Conservation (phyloP, 2,797 vertebrate species). For the Halcyon badia region DNA sequence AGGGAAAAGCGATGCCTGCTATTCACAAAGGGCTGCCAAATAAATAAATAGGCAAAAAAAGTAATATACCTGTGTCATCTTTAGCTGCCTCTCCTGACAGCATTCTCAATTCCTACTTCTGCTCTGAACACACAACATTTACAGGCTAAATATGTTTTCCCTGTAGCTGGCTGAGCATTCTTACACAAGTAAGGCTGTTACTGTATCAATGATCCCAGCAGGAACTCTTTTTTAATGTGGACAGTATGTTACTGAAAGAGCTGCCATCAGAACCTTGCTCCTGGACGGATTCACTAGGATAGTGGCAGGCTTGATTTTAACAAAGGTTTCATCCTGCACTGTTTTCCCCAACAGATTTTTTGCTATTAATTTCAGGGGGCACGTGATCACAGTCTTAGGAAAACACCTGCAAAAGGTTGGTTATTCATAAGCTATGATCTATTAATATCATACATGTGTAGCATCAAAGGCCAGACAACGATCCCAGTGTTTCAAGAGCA, state of each 20-base stretch:
- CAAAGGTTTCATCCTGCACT: background rate
- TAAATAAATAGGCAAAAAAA: background rate
- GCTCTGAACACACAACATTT: background rate
- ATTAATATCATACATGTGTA: background rate
- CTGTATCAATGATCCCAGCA: background rate
- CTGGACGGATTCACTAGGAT: background rate
- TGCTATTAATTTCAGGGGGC: background rate
- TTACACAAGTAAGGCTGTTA: rapidly evolving
- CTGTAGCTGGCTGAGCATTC: background rate
- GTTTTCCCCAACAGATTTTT: background rate
- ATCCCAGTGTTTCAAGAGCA: background rate
- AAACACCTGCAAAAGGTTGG: background rate
- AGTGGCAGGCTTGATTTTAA: background rate
- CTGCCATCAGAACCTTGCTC: background rate
- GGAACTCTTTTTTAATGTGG: background rate
- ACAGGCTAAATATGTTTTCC: background rate
- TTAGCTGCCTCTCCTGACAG: background rate
- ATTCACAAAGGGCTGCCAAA: background rate
- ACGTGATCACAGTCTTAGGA: background rate
- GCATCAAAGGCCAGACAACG: background rate
- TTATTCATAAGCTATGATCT: background rate
- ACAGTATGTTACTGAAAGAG: background rate
- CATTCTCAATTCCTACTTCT: background rate
- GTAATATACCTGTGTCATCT: background rate
- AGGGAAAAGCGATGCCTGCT: background rate